Conservation (phyloP, 2,888 invertebrate genomes). For the Troglohyphantes excavatus region DNA sequence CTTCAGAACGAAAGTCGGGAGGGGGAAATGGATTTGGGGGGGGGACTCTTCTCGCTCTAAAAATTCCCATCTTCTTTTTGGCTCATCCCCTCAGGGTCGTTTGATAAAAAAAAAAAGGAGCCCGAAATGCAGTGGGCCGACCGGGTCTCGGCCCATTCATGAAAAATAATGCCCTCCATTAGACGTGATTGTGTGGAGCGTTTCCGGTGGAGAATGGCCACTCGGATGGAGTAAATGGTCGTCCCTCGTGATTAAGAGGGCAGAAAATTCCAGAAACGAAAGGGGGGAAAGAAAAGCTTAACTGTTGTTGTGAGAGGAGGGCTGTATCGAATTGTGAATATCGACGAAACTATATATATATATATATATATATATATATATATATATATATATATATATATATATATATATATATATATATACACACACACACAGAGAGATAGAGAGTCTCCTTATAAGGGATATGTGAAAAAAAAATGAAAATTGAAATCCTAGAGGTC, state of each 20-base stretch:
- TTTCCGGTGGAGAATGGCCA: conserved; percentile 71
- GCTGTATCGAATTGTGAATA: too few relatives aligned
- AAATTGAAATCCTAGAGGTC: too few relatives aligned
- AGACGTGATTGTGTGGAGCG: conserved; percentile 60
- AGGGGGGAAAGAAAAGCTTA: neutral
- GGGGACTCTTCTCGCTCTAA: neutral
- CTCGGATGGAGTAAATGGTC: conserved; percentile 62
- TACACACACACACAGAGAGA: too few relatives aligned
- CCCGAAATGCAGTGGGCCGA: conserved; percentile 7
- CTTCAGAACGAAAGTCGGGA: neutral
- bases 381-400: too few relatives aligned
- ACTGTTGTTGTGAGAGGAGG: too few relatives aligned
- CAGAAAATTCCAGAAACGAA: neutral
- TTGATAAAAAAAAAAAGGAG: neutral
- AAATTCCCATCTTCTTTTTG: neutral
- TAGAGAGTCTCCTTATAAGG: too few relatives aligned
- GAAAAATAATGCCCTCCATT: conserved; percentile 76
- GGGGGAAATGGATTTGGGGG: too few relatives aligned
- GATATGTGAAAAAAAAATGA: too few relatives aligned
- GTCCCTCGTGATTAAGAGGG: neutral
- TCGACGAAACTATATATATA: too few relatives aligned
- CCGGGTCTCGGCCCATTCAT: conserved; percentile 35
- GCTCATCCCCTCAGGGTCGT: neutral
- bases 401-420: too few relatives aligned
- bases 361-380: too few relatives aligned